Evolutionary conservation across 2,797 vertebrate species (phyloP).

Genomic region (Chelon auratus): DNA sequence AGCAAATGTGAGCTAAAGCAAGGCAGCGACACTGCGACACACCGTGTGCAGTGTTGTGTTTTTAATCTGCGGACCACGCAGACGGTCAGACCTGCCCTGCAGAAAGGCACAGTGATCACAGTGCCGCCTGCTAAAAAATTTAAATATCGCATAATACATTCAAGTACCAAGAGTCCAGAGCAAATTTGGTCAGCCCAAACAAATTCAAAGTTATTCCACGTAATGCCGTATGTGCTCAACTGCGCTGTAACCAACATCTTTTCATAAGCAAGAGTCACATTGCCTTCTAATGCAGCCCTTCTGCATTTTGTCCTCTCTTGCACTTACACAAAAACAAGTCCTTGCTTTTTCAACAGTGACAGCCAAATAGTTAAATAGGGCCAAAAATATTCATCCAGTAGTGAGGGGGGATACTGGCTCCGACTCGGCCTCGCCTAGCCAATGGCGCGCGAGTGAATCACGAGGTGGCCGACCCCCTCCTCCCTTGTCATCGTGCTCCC

Average conservation of each 20-base stretch:
- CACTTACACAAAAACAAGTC: slow-evolving; percentile 29
- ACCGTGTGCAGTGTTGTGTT: slow-evolving; percentile 14
- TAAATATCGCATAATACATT: slow-evolving; percentile 11
- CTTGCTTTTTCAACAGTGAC: slow-evolving; percentile 32
- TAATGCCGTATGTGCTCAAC: not conserved
- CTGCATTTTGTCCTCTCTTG: slow-evolving; percentile 10
- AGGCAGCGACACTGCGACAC: not conserved
- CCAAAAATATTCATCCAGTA: slow-evolving; percentile 44
- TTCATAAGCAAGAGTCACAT: slow-evolving; percentile 2
- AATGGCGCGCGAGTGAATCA: slow-evolving; percentile 62
- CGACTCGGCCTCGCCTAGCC: slow-evolving; percentile 48
- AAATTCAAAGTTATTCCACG: not conserved
- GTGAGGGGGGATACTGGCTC: slow-evolving; percentile 33
- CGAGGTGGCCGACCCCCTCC: slow-evolving; percentile 36
- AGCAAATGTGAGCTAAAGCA: slow-evolving; percentile 5
- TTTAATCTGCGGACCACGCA: slow-evolving; percentile 22
- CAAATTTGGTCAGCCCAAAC: not conserved
- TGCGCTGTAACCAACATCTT: not conserved
- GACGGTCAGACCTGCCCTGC: slow-evolving; percentile 34
- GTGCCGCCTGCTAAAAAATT: not conserved
- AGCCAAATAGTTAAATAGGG: slow-evolving; percentile 27
- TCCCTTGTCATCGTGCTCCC: slow-evolving; percentile 33
- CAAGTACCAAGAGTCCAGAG: slow-evolving; percentile 10
- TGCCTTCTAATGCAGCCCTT: slow-evolving; percentile 5
- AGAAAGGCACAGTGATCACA: slow-evolving; percentile 31